Conservation (phyloP, 2,888 invertebrate species). For the Phengaris arion region DNA sequence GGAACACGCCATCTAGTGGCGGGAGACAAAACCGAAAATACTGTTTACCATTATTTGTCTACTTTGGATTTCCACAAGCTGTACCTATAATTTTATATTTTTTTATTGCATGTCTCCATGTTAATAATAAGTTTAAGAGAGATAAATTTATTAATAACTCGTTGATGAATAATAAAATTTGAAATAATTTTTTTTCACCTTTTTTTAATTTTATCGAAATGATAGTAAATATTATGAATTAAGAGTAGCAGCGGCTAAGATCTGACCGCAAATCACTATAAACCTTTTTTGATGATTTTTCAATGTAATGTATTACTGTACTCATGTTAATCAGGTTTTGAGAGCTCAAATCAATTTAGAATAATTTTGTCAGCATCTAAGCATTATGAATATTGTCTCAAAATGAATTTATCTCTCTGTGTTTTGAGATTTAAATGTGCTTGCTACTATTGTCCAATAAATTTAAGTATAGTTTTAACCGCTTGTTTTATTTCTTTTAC, state of each 20-base stretch:
- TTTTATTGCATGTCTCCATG: constrained; percentile 48
- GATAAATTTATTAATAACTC: constrained; percentile 60
- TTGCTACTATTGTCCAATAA: constrained; percentile 74
- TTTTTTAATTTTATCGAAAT: constrained; percentile 48
- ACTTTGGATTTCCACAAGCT: background rate
- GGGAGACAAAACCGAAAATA: background rate
- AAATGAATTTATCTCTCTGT: constrained; percentile 73
- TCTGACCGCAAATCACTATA: constrained; percentile 51
- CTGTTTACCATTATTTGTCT: constrained; percentile 30
- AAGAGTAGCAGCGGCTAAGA: constrained; percentile 57
- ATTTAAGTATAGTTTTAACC: constrained; percentile 76
- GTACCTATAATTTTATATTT: constrained; percentile 11
- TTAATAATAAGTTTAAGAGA: constrained; percentile 59
- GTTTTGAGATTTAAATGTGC: constrained; percentile 68
- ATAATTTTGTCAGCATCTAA: constrained; percentile 69
- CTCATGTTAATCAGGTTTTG: constrained; percentile 74
- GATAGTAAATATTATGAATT: constrained; percentile 56
- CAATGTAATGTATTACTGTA: constrained; percentile 70
- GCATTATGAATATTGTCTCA: constrained; percentile 72
- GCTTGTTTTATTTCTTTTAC: constrained; percentile 60
- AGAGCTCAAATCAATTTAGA: constrained; percentile 72
- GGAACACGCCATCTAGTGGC: background rate
- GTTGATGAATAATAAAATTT: constrained; percentile 52
- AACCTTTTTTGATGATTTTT: constrained; percentile 76
- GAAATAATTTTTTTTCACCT: constrained; percentile 56